A percentile compares a stretch with the other conserved stretches of the same genome.
Conservation (phyloP, 2,888 invertebrate genomes). For the Eupithecia dodoneata region DNA sequence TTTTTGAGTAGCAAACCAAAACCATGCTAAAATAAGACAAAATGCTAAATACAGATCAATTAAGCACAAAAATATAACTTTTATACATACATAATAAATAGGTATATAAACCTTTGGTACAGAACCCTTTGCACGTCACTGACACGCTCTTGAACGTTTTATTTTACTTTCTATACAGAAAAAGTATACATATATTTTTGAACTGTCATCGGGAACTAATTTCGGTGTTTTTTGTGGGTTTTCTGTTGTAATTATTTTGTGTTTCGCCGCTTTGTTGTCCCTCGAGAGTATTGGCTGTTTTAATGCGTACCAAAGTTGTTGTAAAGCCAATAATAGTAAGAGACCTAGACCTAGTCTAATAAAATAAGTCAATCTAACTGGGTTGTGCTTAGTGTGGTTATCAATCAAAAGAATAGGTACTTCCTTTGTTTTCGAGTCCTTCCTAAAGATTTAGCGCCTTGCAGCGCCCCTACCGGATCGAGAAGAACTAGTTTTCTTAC, state of each 20-base stretch:
- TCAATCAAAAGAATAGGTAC: too few species aligned
- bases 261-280: slow-evolving; percentile 59
- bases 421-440: too few species aligned
- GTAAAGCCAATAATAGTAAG: background rate
- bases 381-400: too few species aligned
- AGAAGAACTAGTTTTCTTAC: too few species aligned
- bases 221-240: slow-evolving; percentile 80
- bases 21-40: too few species aligned
- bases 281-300: slow-evolving; percentile 17
- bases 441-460: too few species aligned
- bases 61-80: background rate
- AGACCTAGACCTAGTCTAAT: background rate
- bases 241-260: slow-evolving; percentile 77
- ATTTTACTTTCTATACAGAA: slow-evolving; percentile 52
- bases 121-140: background rate
- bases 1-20: background rate
- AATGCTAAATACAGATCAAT: background rate
- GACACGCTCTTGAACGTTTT: slow-evolving; percentile 38
- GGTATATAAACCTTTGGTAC: too few species aligned
- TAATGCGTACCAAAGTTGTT: slow-evolving; percentile 23
- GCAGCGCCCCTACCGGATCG: too few species aligned
- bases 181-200: slow-evolving; percentile 80
- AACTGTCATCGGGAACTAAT: slow-evolving; percentile 84
- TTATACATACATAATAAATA: too few species aligned
- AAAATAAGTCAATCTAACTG: background rate